Base-by-base conservation (phyloP, 1,140 invertebrate species). In the Trissolcus basalis region DNA sequence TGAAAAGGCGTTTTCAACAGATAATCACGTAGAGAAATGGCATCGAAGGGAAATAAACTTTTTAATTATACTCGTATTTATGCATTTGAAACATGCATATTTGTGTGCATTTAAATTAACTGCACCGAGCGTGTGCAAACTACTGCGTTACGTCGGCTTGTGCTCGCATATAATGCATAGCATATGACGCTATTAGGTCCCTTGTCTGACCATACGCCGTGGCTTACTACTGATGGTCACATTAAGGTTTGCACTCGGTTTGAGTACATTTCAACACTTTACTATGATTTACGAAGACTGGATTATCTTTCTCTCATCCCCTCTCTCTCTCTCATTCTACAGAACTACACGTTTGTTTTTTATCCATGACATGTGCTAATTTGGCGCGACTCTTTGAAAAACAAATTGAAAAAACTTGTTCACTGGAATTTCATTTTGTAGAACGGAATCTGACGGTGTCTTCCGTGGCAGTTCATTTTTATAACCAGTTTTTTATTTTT, bases 181-280 rank as follows among this genome's bases (percentile, higher is more conserved):
- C 71, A 68, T 53, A 68, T 49, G 71, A 58, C 47, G 59, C 58
- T 68, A 75, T 68, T 68, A 75, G 48, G 51, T 63, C 64, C 19
- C 63, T 68, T 55, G 71, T 68, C 64, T 63, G 71, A 68, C 64
- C 71, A 63, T 68, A 68, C 58, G 39, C 63, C 45, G 71, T 75
- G 51, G 58, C 71, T 68, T 61, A 75, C 71, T 68, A 75, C 71
- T 68, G 64, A 56, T 56, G 58, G 39, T 51, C 27, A 35, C 59
- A 75, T 75, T 68, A 75, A 63, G 53, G 63, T 50, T 63, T n/a
- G n/a, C 56, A 39, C 55, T 50, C 8, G 49, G 63, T 63, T 63
- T 43, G 35, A 68, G 56, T 67, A 36, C 48, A 11, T 64, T 63
- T 39, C 19, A 5, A 41, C 32, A 60, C 55, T 59, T 60, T 41